Evolutionary conservation across 2,888 invertebrate genomes (phyloP).

Genomic region (Blastobasis adustella): DNA sequence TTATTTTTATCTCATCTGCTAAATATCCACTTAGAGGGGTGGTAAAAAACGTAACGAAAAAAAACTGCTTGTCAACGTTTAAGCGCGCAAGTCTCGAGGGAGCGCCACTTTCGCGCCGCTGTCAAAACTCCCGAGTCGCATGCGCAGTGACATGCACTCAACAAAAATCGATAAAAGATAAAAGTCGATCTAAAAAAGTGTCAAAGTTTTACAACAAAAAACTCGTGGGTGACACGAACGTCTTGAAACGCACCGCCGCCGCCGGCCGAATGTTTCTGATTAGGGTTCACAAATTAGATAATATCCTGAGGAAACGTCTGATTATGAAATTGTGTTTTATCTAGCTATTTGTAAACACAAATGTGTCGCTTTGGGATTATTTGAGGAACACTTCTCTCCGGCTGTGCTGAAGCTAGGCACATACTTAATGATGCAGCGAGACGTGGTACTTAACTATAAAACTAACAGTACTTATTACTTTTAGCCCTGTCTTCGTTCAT

Average conservation of each 20-base stretch:
- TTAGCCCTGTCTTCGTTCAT: no score
- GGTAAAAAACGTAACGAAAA: constrained; percentile 3
- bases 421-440: no score
- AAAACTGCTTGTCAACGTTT: constrained; percentile 14
- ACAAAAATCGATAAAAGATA: constrained; percentile 31
- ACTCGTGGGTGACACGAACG: constrained; percentile 15
- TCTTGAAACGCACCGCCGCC: constrained; percentile 34
- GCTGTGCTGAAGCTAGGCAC: no score
- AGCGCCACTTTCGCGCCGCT: background rate
- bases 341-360: constrained; percentile 6
- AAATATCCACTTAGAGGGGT: background rate
- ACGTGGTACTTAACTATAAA: no score
- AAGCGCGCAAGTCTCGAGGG: constrained; percentile 12
- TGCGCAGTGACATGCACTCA: constrained; percentile 49
- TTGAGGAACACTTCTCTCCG: no score
- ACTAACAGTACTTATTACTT: no score
- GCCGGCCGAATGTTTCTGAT: constrained; percentile 50
- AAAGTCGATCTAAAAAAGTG: constrained; percentile 51
- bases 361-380: no score
- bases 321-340: constrained; percentile 40
- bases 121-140: constrained; percentile 15
- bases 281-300: constrained; percentile 52
- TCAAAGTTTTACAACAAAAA: constrained; percentile 50
- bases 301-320: constrained; percentile 62
- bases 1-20: background rate